These are phyloP conservation scores for Lepidurus arcticus DNA, from an alignment of 1,140 invertebrate genomes.

Conservation along the genomic window DNA sequence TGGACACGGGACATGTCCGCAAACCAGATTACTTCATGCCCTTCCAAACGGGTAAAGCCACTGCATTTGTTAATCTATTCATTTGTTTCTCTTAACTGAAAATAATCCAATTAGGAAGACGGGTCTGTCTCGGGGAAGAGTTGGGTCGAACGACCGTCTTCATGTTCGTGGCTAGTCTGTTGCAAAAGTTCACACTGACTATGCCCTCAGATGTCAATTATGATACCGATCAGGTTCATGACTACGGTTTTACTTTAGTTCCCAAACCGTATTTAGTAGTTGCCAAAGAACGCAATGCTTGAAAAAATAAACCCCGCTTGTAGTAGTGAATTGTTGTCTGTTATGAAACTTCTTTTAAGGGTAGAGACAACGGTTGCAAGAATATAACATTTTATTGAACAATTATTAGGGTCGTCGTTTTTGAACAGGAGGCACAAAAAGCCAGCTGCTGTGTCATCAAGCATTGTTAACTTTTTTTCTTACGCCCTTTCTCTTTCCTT, in stretches of 20 bases:
- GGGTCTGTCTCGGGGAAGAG: slow-evolving; percentile 80
- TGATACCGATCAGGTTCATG: slow-evolving; percentile 42
- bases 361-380: too few species aligned
- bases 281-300: slow-evolving; percentile 42
- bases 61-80: not conserved
- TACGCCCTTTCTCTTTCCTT: not conserved
- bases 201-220: slow-evolving; percentile 43
- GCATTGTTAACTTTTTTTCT: slow-evolving; percentile 2
- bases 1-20: slow-evolving; percentile 53
- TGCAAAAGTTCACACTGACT: slow-evolving; percentile 56
- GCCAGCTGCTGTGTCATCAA: not conserved
- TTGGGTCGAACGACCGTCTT: slow-evolving; percentile 68
- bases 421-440: not conserved
- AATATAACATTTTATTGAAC: too few species aligned
- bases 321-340: not conserved
- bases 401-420: not conserved
- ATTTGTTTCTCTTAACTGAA: slow-evolving; percentile 16
- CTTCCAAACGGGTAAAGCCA: slow-evolving; percentile 65
- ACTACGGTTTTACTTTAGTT: slow-evolving; percentile 62
- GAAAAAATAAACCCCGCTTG: not conserved
- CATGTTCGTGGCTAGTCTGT: slow-evolving; percentile 56
- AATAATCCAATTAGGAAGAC: slow-evolving; percentile 57
- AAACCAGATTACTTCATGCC: slow-evolving; percentile 70
- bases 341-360: too few species aligned
- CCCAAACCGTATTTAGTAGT: slow-evolving; percentile 54